phyloP scores from a whole-genome alignment of 2,888 invertebrate genomes.

The Helobdella robusta region DNA sequence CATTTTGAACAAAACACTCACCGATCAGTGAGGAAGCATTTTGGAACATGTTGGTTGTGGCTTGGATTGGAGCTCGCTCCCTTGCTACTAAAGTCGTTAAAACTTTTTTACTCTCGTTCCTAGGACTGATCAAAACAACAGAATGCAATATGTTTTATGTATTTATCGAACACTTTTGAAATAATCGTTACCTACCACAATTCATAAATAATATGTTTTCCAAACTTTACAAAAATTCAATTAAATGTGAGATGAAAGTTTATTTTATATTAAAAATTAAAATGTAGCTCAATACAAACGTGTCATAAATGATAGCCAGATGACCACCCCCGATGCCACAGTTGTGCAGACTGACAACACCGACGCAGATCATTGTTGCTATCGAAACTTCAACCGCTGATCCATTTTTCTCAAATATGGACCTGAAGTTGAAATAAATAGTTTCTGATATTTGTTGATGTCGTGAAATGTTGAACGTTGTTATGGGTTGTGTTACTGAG shows the following conservation, averaged over 20 bases:
- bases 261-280: background rate
- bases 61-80: slow-evolving; percentile 62
- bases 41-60: slow-evolving; percentile 56
- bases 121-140: slow-evolving; percentile 25
- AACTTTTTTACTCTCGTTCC: slow-evolving; percentile 2
- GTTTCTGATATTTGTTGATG: too few species aligned
- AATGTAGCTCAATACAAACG: slow-evolving; percentile 22
- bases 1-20: too few species aligned
- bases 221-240: too few species aligned
- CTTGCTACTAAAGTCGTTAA: slow-evolving; percentile 57
- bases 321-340: slow-evolving; percentile 32
- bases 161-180: too few species aligned
- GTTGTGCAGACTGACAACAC: slow-evolving; percentile 26
- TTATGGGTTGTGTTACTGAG: too few species aligned
- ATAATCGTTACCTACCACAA: too few species aligned
- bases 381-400: slow-evolving; percentile 32
- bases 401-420: slow-evolving; percentile 24
- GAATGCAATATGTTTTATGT: too few species aligned
- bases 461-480: too few species aligned
- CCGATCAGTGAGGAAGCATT: slow-evolving; percentile 14
- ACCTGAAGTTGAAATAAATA: too few species aligned
- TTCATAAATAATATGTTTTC: too few species aligned
- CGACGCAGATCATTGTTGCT: slow-evolving; percentile 30
- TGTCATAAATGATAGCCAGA: slow-evolving; percentile 30
- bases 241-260: too few species aligned